Evolutionary conservation across 2,888 invertebrate genomes (phyloP).

Genomic region (Melinaea menophilus): DNA sequence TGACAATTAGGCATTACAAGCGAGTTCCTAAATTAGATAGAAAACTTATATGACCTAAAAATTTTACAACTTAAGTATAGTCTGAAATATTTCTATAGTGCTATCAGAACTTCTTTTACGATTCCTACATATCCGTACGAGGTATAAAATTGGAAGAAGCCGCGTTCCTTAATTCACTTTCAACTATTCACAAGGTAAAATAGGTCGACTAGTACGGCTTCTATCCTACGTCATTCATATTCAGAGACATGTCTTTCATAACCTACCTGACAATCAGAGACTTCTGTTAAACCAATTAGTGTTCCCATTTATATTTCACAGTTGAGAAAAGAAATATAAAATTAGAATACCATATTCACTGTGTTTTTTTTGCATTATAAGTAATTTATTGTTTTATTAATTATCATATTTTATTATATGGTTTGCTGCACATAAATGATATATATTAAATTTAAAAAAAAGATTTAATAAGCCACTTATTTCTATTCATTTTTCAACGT

Average conservation of each 20-base stretch:
- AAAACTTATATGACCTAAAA: too few relatives aligned
- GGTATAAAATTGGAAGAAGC: slow-evolving; percentile 1
- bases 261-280: background rate
- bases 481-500: background rate
- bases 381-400: too few relatives aligned
- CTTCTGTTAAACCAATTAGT: slow-evolving; percentile 1
- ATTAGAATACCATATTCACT: too few relatives aligned
- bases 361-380: too few relatives aligned
- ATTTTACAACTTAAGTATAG: too few relatives aligned
- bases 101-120: background rate
- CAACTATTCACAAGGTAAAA: slow-evolving; percentile 26
- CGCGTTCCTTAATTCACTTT: slow-evolving; percentile 27
- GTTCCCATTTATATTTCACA: background rate
- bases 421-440: too few relatives aligned
- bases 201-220: slow-evolving; percentile 30
- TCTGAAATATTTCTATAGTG: background rate
- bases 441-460: background rate
- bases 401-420: too few relatives aligned
- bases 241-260: slow-evolving; percentile 11
- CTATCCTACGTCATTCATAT: slow-evolving; percentile 20
- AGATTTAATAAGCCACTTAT: background rate
- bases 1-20: too few relatives aligned
- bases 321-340: too few relatives aligned
- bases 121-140: background rate
- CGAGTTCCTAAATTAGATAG: too few relatives aligned